Percentiles rank a stretch among this genome's conserved stretches.
These are phyloP conservation scores for Latheticus oryzae DNA, from an alignment of 2,888 invertebrate species.

Conservation along the genomic window DNA sequence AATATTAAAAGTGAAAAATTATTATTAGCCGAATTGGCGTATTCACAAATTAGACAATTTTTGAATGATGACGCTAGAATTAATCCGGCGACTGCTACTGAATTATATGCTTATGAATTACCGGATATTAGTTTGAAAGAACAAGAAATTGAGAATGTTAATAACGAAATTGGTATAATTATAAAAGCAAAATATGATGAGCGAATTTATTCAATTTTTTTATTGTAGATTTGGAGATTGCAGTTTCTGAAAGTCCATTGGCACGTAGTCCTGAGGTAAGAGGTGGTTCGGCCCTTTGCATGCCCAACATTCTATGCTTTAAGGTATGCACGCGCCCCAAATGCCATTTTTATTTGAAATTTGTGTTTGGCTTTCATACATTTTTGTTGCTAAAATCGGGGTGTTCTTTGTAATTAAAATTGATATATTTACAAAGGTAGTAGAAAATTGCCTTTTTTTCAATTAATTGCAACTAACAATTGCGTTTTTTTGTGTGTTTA, in stretches of 20 bases:
- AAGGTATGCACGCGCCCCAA: conserved; percentile 74
- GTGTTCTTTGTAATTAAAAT: too few relatives aligned
- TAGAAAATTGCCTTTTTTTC: too few relatives aligned
- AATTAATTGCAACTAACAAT: too few relatives aligned
- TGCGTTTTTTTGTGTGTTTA: too few relatives aligned
- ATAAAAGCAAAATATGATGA: too few relatives aligned
- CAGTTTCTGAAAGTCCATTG: conserved; percentile 58
- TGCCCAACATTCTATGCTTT: conserved; percentile 88
- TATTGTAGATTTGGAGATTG: conserved; percentile 60
- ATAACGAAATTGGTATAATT: conserved; percentile 33
- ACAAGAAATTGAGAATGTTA: conserved; percentile 5
- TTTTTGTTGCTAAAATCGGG: too few relatives aligned
- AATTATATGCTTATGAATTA: conserved; percentile 78
- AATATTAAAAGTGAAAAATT: conserved; percentile 73
- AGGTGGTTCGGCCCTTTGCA: conserved; percentile 82
- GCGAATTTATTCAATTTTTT: too few relatives aligned
- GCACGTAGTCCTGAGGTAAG: conserved; percentile 72
- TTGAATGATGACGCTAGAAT: conserved; percentile 69
- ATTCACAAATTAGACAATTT: conserved; percentile 75
- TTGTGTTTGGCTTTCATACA: too few relatives aligned
- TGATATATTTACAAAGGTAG: too few relatives aligned
- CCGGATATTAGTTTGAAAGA: conserved; percentile 59
- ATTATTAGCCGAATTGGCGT: conserved; percentile 78
- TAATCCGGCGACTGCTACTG: conserved; percentile 67
- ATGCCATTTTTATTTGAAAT: too few relatives aligned